Evolutionary conservation across 2,888 invertebrate species (phyloP).

Genomic region (Tromatobia lineatoria): DNA sequence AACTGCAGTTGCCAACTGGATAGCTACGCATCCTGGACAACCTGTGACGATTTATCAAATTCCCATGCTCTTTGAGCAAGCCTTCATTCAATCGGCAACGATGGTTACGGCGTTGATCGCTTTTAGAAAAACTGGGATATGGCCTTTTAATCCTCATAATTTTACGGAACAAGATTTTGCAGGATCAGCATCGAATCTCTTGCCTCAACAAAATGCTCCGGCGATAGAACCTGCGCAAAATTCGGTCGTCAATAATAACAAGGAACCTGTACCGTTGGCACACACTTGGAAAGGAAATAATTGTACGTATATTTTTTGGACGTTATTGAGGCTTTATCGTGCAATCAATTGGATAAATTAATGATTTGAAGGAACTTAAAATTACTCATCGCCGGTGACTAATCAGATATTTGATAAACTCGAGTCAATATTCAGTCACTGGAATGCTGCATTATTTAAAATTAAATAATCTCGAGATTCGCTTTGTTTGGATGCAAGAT

Average conservation of each 20-base stretch:
- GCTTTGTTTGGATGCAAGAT: no score
- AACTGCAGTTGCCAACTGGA: slow-evolving; percentile 66
- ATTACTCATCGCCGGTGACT: no score
- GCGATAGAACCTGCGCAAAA: not conserved
- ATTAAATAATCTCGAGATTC: no score
- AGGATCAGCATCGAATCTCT: slow-evolving; percentile 33
- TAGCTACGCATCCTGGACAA: slow-evolving; percentile 50
- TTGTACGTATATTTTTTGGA: slow-evolving; percentile 19
- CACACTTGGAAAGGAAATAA: slow-evolving; percentile 11
- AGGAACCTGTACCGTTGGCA: not conserved
- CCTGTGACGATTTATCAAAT: slow-evolving; percentile 66
- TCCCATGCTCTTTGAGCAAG: slow-evolving; percentile 66
- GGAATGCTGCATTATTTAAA: no score
- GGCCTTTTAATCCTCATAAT: slow-evolving; percentile 66
- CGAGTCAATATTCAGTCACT: no score
- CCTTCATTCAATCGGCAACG: slow-evolving; percentile 67
- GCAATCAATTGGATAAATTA: no score
- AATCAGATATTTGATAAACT: no score
- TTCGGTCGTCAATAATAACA: not conserved
- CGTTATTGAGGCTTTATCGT: no score
- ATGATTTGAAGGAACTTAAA: no score
- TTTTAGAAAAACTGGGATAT: slow-evolving; percentile 67
- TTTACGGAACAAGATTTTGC: slow-evolving; percentile 60
- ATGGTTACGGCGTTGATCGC: slow-evolving; percentile 63
- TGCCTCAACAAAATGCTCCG: slow-evolving; percentile 39